Percentiles rank a stretch among this genome's conserved stretches.
Evolutionary conservation across 2,113 vertebrate species (phyloP).

Genomic region (Galeopterus variegatus): DNA sequence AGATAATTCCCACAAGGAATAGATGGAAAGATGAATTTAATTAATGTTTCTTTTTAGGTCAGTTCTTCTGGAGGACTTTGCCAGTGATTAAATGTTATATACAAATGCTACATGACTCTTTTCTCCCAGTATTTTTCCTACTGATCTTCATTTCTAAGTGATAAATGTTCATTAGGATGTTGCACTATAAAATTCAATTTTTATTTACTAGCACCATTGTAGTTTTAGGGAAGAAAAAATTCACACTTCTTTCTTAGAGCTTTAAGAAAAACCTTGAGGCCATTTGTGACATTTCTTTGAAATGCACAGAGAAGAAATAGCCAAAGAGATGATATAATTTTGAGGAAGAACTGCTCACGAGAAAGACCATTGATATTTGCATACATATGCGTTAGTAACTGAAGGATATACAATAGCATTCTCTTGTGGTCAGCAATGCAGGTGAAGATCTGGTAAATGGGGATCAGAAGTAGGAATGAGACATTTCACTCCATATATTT

Average conservation of each 20-base stretch:
- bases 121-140: background rate
- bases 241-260: background rate
- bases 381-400: background rate
- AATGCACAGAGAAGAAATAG: conserved; percentile 4
- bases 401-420: background rate
- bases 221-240: background rate
- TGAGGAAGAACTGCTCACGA: background rate
- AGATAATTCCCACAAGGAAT: background rate
- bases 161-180: background rate
- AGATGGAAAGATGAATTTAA: conserved; percentile 53
- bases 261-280: background rate
- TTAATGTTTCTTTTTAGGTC: conserved; percentile 43
- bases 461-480: background rate
- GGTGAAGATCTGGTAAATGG: background rate
- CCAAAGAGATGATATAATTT: background rate
- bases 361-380: background rate
- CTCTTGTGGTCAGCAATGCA: background rate
- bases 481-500: background rate
- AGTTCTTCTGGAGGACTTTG: conserved; percentile 40
- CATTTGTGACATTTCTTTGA: background rate
- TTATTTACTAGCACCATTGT: background rate
- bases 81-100: background rate
- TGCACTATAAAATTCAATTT: background rate
- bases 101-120: background rate
- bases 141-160: conserved; percentile 28